A percentile compares a stretch with the other conserved stretches of the same genome.
phyloP scores from a whole-genome alignment of 2,797 vertebrate genomes.

The Manis pentadactyla region DNA sequence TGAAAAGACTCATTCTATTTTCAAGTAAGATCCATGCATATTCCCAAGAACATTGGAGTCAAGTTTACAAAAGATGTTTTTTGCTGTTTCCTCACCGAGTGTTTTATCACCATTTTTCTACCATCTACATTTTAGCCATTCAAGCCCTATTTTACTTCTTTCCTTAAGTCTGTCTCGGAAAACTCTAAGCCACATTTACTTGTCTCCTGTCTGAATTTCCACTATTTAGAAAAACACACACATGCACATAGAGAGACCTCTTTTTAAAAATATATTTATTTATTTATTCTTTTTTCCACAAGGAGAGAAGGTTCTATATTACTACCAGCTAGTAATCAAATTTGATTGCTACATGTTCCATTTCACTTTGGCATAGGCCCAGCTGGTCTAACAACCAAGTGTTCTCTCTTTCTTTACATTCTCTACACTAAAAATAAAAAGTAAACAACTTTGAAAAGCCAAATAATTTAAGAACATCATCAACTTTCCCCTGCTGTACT shows the following conservation, averaged over 20 bases:
- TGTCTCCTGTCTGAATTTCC: background rate
- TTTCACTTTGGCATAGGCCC: background rate
- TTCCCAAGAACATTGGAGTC: background rate
- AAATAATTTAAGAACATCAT: conserved; percentile 5
- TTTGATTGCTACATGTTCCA: background rate
- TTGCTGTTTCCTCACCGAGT: background rate
- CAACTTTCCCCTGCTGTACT: background rate
- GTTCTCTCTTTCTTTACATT: background rate
- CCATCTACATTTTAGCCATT: background rate
- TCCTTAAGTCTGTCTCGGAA: background rate
- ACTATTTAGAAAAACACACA: background rate
- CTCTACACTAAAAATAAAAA: conserved; percentile 20
- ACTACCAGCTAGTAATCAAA: background rate
- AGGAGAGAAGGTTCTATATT: background rate
- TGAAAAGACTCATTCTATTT: conserved; percentile 17
- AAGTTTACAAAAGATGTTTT: background rate
- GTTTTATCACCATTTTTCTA: background rate
- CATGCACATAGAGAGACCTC: background rate
- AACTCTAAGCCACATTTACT: background rate
- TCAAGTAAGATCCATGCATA: background rate
- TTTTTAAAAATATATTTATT: background rate
- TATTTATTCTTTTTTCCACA: background rate
- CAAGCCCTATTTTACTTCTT: background rate
- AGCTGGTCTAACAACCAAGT: background rate
- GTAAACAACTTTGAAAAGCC: conserved; percentile 15